phyloP scores from a whole-genome alignment of 1,140 invertebrate genomes.

The Drosophila biarmipes region DNA sequence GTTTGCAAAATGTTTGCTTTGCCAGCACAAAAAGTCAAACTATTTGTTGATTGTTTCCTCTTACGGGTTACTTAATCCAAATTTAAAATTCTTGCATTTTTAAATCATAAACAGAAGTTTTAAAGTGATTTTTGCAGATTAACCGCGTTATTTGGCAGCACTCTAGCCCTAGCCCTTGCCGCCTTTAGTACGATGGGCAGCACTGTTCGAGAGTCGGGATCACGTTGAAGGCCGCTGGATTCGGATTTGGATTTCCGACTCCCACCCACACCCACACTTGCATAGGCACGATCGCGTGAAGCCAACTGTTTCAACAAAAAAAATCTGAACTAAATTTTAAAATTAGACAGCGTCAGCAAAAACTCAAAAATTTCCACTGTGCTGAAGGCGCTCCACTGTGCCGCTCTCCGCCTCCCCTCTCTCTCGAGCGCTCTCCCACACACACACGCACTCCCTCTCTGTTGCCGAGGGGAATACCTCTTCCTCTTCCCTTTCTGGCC shows the following conservation, averaged over 20 bases:
- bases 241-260: neutral
- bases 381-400: slow-evolving; percentile 22
- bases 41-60: neutral
- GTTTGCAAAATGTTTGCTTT: neutral
- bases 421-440: neutral
- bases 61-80: neutral
- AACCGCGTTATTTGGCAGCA: neutral
- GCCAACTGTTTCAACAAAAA: slow-evolving; percentile 65
- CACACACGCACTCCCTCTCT: slow-evolving; percentile 4
- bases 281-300: slow-evolving; percentile 6
- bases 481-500: slow-evolving; percentile 1
- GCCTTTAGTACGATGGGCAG: slow-evolving; percentile 7
- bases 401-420: slow-evolving; percentile 1
- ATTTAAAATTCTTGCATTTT: neutral
- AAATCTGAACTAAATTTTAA: slow-evolving; percentile 47
- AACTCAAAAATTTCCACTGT: slow-evolving; percentile 55
- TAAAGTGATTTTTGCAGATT: neutral
- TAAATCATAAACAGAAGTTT: neutral
- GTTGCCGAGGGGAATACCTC: slow-evolving; percentile 32
- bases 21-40: neutral
- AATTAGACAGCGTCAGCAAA: slow-evolving; percentile 56
- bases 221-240: slow-evolving; percentile 19
- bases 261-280: slow-evolving; percentile 1
- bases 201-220: slow-evolving; percentile 7
- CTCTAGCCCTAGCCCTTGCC: neutral